A percentile compares a stretch with the other conserved stretches of the same genome.
phyloP scores from a whole-genome alignment of 1,140 invertebrate genomes.

The Bombus huntii region DNA sequence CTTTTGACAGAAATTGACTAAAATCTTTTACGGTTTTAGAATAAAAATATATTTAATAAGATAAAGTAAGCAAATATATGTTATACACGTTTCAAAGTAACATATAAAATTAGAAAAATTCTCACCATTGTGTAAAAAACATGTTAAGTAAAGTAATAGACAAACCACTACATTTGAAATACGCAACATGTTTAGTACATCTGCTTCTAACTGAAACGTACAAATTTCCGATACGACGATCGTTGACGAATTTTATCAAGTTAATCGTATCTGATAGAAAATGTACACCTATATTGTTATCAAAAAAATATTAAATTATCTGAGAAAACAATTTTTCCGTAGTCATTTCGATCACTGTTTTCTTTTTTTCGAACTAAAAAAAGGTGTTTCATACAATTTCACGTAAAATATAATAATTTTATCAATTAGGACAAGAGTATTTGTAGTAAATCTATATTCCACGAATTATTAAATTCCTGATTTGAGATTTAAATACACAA shows the following conservation, averaged over 20 bases:
- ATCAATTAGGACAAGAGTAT: too few relatives aligned
- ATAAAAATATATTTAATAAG: too few relatives aligned
- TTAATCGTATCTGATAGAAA: slow-evolving; percentile 39
- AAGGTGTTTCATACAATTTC: not conserved
- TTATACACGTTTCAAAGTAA: too few relatives aligned
- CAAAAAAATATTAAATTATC: slow-evolving; percentile 20
- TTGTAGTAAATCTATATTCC: too few relatives aligned
- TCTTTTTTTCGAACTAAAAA: not conserved
- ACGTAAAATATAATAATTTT: too few relatives aligned
- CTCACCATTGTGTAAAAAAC: not conserved
- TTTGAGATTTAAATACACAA: too few relatives aligned
- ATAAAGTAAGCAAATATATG: too few relatives aligned
- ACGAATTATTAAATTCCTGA: too few relatives aligned
- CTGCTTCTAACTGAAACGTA: not conserved
- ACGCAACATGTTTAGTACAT: not conserved
- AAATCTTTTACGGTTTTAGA: too few relatives aligned
- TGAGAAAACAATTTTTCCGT: not conserved
- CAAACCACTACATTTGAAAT: not conserved
- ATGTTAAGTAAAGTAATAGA: not conserved
- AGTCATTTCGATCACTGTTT: not conserved
- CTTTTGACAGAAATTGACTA: too few relatives aligned
- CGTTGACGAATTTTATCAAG: slow-evolving; percentile 4
- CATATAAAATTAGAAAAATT: not conserved
- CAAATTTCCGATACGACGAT: not conserved
- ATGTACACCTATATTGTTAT: slow-evolving; percentile 47